Evolutionary conservation across 2,888 invertebrate genomes (phyloP).

Genomic region (Taphrorychus bicolor): DNA sequence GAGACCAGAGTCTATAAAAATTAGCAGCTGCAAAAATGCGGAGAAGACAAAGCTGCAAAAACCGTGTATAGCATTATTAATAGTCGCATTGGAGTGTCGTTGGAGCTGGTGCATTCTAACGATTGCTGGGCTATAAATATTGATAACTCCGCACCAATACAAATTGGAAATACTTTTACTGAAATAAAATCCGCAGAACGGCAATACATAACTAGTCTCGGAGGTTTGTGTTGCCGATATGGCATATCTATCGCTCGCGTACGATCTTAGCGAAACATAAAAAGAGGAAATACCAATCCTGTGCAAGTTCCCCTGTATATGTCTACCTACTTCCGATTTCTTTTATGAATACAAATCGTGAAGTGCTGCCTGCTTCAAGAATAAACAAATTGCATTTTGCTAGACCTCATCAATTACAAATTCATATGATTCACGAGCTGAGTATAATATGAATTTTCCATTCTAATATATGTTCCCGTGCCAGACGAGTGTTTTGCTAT

Average conservation of each 20-base stretch:
- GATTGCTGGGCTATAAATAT: slow-evolving; percentile 22
- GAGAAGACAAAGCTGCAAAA: slow-evolving; percentile 3
- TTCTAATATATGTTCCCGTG: too few relatives aligned
- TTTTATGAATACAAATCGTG: background rate
- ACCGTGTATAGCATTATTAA: slow-evolving; percentile 17
- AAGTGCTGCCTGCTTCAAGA: too few relatives aligned
- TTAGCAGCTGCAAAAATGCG: background rate
- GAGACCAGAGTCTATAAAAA: slow-evolving; percentile 9
- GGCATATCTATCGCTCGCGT: slow-evolving; percentile 28
- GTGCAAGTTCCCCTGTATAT: too few relatives aligned
- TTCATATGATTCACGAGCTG: too few relatives aligned
- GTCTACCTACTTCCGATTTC: slow-evolving; percentile 36
- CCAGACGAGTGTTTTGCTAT: too few relatives aligned
- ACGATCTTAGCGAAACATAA: slow-evolving; percentile 20
- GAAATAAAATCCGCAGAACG: slow-evolving; percentile 18
- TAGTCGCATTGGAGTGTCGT: background rate
- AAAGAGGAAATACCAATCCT: slow-evolving; percentile 47
- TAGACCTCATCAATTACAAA: too few relatives aligned
- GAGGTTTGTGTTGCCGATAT: slow-evolving; percentile 28
- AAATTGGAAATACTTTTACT: slow-evolving; percentile 27
- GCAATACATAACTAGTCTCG: slow-evolving; percentile 16
- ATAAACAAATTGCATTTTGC: too few relatives aligned
- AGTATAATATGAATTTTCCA: too few relatives aligned
- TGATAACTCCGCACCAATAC: slow-evolving; percentile 28
- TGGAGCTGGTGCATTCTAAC: slow-evolving; percentile 10